These are phyloP conservation scores for Drosophila nikananu DNA, from an alignment of 1,140 invertebrate species.

Conservation along the genomic window DNA sequence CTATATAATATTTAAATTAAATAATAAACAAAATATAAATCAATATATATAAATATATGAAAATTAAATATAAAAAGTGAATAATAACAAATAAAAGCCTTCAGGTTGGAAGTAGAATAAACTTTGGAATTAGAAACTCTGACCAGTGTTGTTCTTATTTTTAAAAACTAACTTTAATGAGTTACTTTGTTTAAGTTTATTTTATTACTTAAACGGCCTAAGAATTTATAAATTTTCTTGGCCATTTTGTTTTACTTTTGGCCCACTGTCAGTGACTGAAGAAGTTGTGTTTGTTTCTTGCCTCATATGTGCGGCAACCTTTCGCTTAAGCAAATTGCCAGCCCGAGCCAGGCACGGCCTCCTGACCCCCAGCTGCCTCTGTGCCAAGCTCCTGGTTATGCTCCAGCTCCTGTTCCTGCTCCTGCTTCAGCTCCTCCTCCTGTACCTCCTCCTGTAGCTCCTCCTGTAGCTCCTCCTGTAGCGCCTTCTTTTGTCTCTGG, in stretches of 20 bases:
- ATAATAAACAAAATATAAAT: no score
- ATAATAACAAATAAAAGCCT: background rate
- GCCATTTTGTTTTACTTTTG: background rate
- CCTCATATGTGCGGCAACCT: slow-evolving; percentile 42
- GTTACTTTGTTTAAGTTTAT: background rate
- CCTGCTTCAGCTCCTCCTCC: background rate
- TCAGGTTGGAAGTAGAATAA: background rate
- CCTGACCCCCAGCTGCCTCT: slow-evolving; percentile 1
- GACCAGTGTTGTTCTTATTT: background rate
- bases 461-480: slow-evolving; percentile 1
- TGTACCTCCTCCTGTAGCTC: slow-evolving; percentile 1
- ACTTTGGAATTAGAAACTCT: background rate
- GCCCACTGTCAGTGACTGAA: slow-evolving; percentile 12
- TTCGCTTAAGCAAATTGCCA: slow-evolving; percentile 80
- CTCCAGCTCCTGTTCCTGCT: slow-evolving; percentile 1
- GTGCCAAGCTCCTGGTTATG: slow-evolving; percentile 1
- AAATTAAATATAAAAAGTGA: background rate
- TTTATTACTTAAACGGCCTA: background rate
- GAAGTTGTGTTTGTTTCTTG: slow-evolving; percentile 19
- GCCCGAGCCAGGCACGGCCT: slow-evolving; percentile 35
- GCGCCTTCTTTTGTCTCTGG: slow-evolving; percentile 46
- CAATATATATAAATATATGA: background rate
- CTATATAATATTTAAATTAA: background rate
- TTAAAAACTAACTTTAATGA: no score
- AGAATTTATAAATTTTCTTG: no score